Percentiles rank a stretch among this genome's conserved stretches.
phyloP scores from a whole-genome alignment of 2,888 invertebrate species.

The Buathra laborator region DNA sequence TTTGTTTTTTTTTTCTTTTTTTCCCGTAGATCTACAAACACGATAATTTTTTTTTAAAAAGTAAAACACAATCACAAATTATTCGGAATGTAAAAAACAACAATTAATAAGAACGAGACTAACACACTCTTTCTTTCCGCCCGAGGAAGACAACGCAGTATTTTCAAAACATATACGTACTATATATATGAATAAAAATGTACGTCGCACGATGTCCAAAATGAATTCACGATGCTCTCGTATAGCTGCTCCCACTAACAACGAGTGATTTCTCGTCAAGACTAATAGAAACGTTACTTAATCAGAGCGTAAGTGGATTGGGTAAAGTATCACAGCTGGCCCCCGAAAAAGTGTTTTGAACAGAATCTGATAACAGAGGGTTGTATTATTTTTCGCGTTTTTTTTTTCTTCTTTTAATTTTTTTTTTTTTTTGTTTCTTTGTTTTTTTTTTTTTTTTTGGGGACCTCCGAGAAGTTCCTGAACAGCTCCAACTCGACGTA shows the following conservation, averaged over 20 bases:
- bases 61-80: background rate
- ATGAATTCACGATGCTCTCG: slow-evolving; percentile 57
- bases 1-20: slow-evolving; percentile 37
- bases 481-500: slow-evolving; percentile 72
- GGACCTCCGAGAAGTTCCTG: slow-evolving; percentile 78
- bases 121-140: slow-evolving; percentile 3
- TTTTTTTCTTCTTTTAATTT: slow-evolving; percentile 8
- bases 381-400: slow-evolving; percentile 32
- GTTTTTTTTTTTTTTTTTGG: slow-evolving; percentile 55
- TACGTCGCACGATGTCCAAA: slow-evolving; percentile 55
- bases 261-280: slow-evolving; percentile 71
- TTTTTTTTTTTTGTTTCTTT: slow-evolving; percentile 28
- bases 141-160: slow-evolving; percentile 63
- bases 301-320: slow-evolving; percentile 73
- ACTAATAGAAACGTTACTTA: slow-evolving; percentile 68
- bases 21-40: background rate
- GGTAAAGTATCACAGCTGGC: slow-evolving; percentile 84
- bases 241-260: slow-evolving; percentile 46
- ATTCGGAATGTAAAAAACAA: slow-evolving; percentile 29
- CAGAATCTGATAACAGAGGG: slow-evolving; percentile 58
- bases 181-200: slow-evolving; percentile 42
- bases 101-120: slow-evolving; percentile 13
- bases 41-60: slow-evolving; percentile 22
- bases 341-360: slow-evolving; percentile 77
- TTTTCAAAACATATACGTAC: slow-evolving; percentile 32